Conservation (phyloP, 2,797 vertebrate genomes). For the Myiothlypis chrysogaster region DNA sequence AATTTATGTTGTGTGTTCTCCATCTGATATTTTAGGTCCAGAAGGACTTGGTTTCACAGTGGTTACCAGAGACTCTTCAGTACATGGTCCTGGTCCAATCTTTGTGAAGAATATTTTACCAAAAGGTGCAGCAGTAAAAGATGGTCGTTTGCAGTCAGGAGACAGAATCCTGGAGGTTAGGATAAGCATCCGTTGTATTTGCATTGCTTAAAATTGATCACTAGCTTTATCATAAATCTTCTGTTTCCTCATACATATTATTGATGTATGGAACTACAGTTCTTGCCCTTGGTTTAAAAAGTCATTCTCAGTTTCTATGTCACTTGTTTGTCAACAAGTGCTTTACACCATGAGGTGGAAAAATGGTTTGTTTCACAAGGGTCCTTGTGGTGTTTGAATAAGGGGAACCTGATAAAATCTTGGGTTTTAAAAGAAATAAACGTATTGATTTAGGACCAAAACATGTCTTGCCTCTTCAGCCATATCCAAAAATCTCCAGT, state of each 20-base stretch:
- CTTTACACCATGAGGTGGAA: neutral
- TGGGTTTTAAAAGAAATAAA: neutral
- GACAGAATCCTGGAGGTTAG: conserved; percentile 95
- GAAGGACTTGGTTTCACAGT: conserved; percentile 98
- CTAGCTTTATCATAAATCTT: neutral
- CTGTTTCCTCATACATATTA: neutral
- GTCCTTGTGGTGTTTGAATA: neutral
- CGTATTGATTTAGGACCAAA: neutral
- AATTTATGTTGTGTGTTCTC: neutral
- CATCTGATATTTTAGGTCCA: conserved; percentile 76
- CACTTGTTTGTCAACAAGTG: neutral
- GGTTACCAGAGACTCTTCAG: conserved; percentile 94
- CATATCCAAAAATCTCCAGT: neutral
- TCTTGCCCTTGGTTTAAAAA: neutral
- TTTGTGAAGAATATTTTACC: conserved; percentile 98
- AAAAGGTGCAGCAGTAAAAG: conserved; percentile 93
- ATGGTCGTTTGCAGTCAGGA: conserved; percentile 93
- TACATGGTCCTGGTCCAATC: conserved; percentile 93
- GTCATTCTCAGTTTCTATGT: neutral
- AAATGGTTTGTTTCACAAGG: neutral
- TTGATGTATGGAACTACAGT: neutral
- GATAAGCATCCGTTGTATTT: neutral
- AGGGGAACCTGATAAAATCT: neutral
- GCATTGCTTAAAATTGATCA: neutral
- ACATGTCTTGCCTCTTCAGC: neutral